These are phyloP conservation scores for Oreonectes daqikongensis DNA, from an alignment of 2,797 vertebrate genomes.

Conservation along the genomic window DNA sequence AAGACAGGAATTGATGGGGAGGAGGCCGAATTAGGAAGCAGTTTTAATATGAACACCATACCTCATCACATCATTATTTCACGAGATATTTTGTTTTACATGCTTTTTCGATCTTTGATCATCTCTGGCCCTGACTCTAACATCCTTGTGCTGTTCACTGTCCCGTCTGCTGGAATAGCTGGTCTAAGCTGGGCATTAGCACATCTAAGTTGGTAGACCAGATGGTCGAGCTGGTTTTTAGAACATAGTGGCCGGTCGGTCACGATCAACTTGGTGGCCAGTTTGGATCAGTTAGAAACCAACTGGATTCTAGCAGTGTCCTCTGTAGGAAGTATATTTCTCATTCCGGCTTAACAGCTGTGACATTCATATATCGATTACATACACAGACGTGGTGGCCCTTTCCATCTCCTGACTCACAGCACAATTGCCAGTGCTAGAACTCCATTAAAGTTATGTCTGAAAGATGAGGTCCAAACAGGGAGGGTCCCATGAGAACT, in stretches of 20 bases:
- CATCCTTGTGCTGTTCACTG: not conserved
- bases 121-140: not conserved
- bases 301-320: conserved; percentile 58
- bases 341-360: conserved; percentile 68
- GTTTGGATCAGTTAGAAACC: not conserved
- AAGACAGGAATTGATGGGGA: not conserved
- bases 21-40: too few species aligned
- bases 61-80: not conserved
- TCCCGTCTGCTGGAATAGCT: not conserved
- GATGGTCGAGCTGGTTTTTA: not conserved
- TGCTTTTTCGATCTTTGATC: not conserved
- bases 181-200: not conserved
- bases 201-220: not conserved
- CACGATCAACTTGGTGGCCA: not conserved
- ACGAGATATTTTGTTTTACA: not conserved
- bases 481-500: not conserved
- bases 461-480: conserved; percentile 26
- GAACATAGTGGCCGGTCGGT: not conserved
- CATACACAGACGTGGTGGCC: conserved; percentile 82
- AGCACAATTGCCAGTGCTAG: conserved; percentile 82
- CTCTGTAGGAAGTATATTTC: conserved; percentile 68
- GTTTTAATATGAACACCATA: not conserved
- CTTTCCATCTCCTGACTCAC: conserved; percentile 79
- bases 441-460: conserved; percentile 80
- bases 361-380: conserved; percentile 81